Evolutionary conservation across 2,797 vertebrate species (phyloP).

Genomic region (Enteromius treurensis): DNA sequence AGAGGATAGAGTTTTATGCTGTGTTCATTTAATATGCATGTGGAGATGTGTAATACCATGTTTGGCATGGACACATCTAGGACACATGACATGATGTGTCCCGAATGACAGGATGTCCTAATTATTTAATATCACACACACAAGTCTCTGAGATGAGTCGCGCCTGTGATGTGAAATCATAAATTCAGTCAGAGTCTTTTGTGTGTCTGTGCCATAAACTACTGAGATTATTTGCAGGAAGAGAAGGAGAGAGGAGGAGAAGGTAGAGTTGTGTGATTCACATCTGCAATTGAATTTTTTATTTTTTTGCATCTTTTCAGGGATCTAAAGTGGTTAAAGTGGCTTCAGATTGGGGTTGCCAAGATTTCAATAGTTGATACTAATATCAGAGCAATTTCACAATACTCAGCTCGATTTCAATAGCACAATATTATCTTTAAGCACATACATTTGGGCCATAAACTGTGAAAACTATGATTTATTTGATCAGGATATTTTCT

Average conservation of each 20-base stretch:
- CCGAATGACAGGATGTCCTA: background rate
- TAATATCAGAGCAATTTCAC: background rate
- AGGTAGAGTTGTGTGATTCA: background rate
- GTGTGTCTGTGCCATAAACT: slow-evolving; percentile 26
- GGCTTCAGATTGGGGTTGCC: background rate
- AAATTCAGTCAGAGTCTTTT: background rate
- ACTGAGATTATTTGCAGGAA: background rate
- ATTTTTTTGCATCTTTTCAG: background rate
- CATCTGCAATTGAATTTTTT: background rate
- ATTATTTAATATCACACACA: slow-evolving; percentile 13
- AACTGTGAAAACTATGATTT: background rate
- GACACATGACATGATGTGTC: background rate
- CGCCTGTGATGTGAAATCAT: slow-evolving; percentile 12
- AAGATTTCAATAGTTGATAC: background rate
- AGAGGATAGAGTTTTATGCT: background rate
- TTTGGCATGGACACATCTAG: background rate
- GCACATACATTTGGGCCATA: background rate
- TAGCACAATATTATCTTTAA: background rate
- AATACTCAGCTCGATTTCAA: background rate
- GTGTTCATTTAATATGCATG: background rate
- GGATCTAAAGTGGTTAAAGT: background rate
- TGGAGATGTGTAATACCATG: background rate
- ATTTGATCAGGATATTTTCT: background rate
- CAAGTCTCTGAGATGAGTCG: background rate
- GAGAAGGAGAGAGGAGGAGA: background rate